phyloP scores from a whole-genome alignment of 2,888 invertebrate genomes.

The Acrobeloides nanus region DNA sequence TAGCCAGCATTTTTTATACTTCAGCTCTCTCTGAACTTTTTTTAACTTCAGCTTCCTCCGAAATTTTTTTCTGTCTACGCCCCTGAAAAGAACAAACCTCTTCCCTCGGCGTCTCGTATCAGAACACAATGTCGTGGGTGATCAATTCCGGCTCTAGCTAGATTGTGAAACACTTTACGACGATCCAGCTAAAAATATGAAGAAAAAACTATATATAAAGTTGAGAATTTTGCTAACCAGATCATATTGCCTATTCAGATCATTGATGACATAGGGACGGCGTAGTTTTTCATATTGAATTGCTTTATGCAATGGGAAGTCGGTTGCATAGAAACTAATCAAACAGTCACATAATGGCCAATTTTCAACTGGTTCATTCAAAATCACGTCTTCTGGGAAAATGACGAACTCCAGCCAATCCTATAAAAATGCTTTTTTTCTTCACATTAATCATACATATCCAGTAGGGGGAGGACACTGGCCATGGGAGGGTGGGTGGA shows the following conservation, averaged over 20 bases:
- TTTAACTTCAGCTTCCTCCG: no score
- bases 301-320: constrained; percentile 86
- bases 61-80: no score
- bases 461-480: no score
- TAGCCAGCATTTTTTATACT: no score
- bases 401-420: constrained; percentile 62
- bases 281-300: constrained; percentile 81
- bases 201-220: background rate
- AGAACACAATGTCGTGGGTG: constrained; percentile 94
- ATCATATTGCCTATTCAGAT: constrained; percentile 95
- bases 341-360: constrained; percentile 97
- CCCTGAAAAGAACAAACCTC: constrained; percentile 21
- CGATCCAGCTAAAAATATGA: constrained; percentile 57
- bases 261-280: constrained; percentile 93
- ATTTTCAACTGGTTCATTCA: constrained; percentile 87
- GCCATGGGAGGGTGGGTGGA: no score
- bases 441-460: no score
- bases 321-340: constrained; percentile 64
- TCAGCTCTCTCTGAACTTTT: no score
- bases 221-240: constrained; percentile 62
- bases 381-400: constrained; percentile 89
- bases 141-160: constrained; percentile 87
- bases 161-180: constrained; percentile 84
- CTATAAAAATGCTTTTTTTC: constrained; percentile 17
- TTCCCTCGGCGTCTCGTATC: constrained; percentile 67